phyloP scores from a whole-genome alignment of 2,797 vertebrate genomes.

The Selene dorsalis region DNA sequence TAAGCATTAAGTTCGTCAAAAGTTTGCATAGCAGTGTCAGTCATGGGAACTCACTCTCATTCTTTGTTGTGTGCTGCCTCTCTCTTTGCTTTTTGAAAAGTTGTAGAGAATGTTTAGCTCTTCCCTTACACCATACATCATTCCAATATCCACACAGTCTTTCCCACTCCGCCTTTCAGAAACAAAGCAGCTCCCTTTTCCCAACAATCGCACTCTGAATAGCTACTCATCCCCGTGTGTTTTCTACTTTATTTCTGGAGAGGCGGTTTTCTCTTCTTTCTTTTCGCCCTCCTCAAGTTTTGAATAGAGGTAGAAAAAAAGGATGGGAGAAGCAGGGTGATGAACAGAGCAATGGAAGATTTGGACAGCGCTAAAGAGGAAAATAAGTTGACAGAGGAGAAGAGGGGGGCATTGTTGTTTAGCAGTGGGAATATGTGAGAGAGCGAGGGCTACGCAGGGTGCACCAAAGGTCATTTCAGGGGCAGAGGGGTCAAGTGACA shows the following conservation, averaged over 20 bases:
- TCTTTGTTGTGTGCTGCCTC: constrained; percentile 10
- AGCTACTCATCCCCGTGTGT: constrained; percentile 64
- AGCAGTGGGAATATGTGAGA: constrained; percentile 65
- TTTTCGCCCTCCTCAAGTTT: constrained; percentile 44
- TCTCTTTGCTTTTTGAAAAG: constrained; percentile 18
- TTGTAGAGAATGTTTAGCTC: constrained; percentile 29
- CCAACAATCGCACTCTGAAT: constrained; percentile 57
- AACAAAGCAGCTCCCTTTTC: constrained; percentile 52
- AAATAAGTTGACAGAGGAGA: constrained; percentile 58
- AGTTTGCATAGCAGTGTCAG: constrained; percentile 1
- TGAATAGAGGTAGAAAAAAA: constrained; percentile 70
- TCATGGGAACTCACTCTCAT: neutral
- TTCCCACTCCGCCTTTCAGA: constrained; percentile 54
- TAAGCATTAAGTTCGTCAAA: constrained; percentile 19
- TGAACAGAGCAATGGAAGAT: constrained; percentile 54
- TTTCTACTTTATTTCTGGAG: constrained; percentile 49
- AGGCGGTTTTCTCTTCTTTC: constrained; percentile 39
- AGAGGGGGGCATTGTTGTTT: constrained; percentile 58
- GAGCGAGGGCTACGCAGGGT: constrained; percentile 63
- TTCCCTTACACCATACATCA: constrained; percentile 31
- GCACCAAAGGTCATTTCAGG: constrained; percentile 72
- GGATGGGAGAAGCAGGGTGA: constrained; percentile 46
- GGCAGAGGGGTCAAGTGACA: constrained; percentile 83
- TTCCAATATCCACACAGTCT: constrained; percentile 44
- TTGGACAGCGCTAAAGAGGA: constrained; percentile 49